Evolutionary conservation across 1,140 invertebrate species (phyloP).

Genomic region (Trachymyrmex septentrionalis): DNA sequence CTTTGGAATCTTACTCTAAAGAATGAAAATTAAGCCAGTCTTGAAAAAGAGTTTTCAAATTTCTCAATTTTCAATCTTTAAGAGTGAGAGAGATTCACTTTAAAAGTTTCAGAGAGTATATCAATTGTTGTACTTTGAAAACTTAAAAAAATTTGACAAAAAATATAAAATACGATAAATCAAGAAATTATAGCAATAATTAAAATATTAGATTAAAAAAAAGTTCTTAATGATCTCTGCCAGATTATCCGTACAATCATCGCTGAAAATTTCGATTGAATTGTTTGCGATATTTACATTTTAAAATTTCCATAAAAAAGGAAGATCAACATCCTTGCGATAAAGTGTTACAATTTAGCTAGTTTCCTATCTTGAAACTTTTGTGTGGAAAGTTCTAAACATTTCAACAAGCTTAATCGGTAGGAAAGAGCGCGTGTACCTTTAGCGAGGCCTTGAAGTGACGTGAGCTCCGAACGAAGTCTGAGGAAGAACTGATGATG

Average conservation of each 20-base stretch:
- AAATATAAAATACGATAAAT: neutral
- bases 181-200: neutral
- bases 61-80: no score
- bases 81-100: no score
- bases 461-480: constrained; percentile 90
- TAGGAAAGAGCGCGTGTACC: constrained; percentile 76
- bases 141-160: neutral
- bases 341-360: constrained; percentile 37
- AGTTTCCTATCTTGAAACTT: constrained; percentile 29
- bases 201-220: neutral
- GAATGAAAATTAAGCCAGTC: no score
- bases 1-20: no score
- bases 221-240: neutral
- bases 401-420: constrained; percentile 35
- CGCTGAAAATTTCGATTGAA: neutral
- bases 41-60: no score
- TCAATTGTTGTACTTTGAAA: neutral
- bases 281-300: neutral
- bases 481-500: constrained; percentile 92
- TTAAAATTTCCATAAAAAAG: constrained; percentile 2
- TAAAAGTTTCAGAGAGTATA: neutral
- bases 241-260: neutral
- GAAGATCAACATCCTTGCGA: neutral
- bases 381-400: neutral
- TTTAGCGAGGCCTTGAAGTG: constrained; percentile 89